Conservation (phyloP, 2,113 vertebrate genomes). For the Theristicus caerulescens region DNA sequence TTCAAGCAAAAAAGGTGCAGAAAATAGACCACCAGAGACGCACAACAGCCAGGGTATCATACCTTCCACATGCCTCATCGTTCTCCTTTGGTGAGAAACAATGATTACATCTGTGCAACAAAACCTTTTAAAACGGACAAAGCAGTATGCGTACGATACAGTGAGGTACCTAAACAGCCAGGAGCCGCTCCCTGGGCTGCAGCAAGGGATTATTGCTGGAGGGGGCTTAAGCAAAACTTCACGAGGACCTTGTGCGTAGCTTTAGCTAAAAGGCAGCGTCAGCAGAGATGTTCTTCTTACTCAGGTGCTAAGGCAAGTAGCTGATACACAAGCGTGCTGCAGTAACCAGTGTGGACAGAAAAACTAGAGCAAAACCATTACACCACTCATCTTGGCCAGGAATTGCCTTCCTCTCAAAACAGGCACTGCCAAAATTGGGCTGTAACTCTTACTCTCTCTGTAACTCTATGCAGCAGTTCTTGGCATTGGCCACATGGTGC, state of each 20-base stretch:
- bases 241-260: background rate
- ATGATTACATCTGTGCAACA: background rate
- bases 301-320: background rate
- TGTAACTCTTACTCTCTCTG: background rate
- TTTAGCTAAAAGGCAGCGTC: background rate
- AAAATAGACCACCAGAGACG: background rate
- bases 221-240: background rate
- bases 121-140: background rate
- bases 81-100: conserved; percentile 19
- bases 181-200: background rate
- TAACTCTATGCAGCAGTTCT: background rate
- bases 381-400: background rate
- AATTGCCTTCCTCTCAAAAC: background rate
- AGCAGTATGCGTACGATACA: background rate
- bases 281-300: background rate
- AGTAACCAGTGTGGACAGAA: background rate
- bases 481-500: background rate
- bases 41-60: background rate
- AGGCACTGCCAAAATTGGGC: background rate
- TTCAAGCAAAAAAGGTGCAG: background rate
- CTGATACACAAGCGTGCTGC: background rate
- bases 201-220: background rate
- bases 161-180: background rate
- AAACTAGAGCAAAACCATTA: background rate
- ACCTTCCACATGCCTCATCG: conserved; percentile 14